Evolutionary conservation across 2,888 invertebrate genomes (phyloP).

Genomic region (Phasia obesa): DNA sequence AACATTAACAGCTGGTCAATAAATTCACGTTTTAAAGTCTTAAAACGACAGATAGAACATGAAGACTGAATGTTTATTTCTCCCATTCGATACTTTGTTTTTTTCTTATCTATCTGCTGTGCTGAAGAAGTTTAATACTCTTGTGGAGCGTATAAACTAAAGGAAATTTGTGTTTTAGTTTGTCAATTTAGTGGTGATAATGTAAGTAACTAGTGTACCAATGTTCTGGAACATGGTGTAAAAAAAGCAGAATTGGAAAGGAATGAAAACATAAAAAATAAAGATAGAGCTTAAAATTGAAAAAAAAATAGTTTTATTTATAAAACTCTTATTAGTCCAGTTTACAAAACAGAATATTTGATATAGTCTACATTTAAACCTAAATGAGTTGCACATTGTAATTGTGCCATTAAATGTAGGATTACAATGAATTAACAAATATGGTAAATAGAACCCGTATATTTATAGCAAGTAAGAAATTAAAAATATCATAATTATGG

Average conservation of each 20-base stretch:
- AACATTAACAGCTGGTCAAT: constrained; percentile 70
- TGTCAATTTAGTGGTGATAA: constrained; percentile 51
- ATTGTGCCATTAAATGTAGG: too few relatives aligned
- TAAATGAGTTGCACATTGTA: too few relatives aligned
- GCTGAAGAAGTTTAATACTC: constrained; percentile 30
- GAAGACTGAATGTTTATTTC: constrained; percentile 54
- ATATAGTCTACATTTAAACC: too few relatives aligned
- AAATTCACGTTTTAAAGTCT: constrained; percentile 65
- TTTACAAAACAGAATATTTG: too few relatives aligned
- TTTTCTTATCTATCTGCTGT: neutral
- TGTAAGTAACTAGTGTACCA: constrained; percentile 13
- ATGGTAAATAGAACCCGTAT: too few relatives aligned
- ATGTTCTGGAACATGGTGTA: neutral
- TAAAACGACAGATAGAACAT: constrained; percentile 62
- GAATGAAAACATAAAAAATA: neutral
- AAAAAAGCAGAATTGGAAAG: neutral
- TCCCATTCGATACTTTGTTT: neutral
- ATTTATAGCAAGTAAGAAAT: constrained; percentile 79
- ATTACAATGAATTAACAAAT: too few relatives aligned
- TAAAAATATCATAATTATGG: constrained; percentile 66
- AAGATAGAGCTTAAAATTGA: neutral
- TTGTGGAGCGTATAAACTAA: constrained; percentile 33
- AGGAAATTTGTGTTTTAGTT: constrained; percentile 58
- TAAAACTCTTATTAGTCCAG: too few relatives aligned
- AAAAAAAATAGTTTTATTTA: too few relatives aligned